Evolutionary conservation across 1,140 invertebrate species (phyloP).

Genomic region (Zaprionus ghesquierei): DNA sequence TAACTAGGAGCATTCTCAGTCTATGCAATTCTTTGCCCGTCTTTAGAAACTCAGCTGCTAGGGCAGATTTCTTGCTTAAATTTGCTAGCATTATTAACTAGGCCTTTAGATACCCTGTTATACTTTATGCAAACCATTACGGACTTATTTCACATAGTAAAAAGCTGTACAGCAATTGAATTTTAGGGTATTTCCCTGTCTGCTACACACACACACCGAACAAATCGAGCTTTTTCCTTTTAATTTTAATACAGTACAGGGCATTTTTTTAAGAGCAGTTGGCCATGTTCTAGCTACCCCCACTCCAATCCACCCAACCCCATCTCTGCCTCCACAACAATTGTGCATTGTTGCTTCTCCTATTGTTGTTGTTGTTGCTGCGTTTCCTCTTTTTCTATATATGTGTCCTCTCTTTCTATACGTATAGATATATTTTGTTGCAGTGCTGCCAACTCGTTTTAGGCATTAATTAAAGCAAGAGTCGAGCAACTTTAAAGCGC

Average conservation of each 20-base stretch:
- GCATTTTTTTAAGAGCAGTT: slow-evolving; percentile 33
- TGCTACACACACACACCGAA: not conserved
- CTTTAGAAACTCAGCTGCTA: not conserved
- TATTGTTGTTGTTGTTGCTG: slow-evolving; percentile 27
- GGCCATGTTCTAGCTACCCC: not conserved
- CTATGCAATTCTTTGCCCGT: not conserved
- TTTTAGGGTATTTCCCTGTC: not conserved
- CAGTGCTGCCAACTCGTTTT: slow-evolving; percentile 17
- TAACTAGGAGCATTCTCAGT: not conserved
- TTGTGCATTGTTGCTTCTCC: slow-evolving; percentile 47
- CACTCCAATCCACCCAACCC: not conserved
- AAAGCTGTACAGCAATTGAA: not conserved
- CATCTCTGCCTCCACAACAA: slow-evolving; percentile 7
- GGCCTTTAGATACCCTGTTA: no score
- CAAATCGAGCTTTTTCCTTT: slow-evolving; percentile 30
- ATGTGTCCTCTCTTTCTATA: slow-evolving; percentile 2
- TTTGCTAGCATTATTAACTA: not conserved
- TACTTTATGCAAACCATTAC: no score
- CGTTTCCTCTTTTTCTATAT: slow-evolving; percentile 2
- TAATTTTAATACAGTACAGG: slow-evolving; percentile 68
- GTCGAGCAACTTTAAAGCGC: slow-evolving; percentile 3
- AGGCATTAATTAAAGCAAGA: slow-evolving; percentile 63
- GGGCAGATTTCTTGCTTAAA: not conserved
- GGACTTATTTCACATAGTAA: no score
- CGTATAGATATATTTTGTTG: slow-evolving; percentile 9